Evolutionary conservation across 2,888 invertebrate species (phyloP).

Genomic region (Biston stratarius): DNA sequence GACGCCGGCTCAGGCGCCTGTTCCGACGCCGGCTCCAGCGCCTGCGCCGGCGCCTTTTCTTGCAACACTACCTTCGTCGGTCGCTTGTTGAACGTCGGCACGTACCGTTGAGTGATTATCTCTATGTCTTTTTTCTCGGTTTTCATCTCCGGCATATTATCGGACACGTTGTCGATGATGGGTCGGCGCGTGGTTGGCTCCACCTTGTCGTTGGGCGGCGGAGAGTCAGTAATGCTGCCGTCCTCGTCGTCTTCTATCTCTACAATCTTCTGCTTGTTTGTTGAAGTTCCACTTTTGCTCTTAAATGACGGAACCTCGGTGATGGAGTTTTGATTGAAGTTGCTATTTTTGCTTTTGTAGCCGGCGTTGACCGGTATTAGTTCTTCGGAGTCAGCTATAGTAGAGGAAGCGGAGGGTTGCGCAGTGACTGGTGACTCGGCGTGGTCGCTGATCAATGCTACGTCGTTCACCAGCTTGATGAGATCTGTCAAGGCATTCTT

Average conservation of each 20-base stretch:
- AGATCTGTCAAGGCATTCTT: conserved; percentile 73
- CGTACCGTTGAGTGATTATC: conserved; percentile 76
- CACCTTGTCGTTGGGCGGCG: conserved; percentile 71
- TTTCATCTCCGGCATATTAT: conserved; percentile 59
- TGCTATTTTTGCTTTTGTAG: conserved; percentile 80
- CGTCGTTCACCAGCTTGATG: conserved; percentile 78
- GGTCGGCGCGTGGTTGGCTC: conserved; percentile 77
- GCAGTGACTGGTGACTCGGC: conserved; percentile 56
- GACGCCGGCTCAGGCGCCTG: conserved; percentile 50
- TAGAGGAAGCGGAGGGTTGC: conserved; percentile 54
- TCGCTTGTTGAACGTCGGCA: conserved; percentile 71
- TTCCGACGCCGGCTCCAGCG: conserved; percentile 62
- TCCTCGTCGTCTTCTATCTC: conserved; percentile 78
- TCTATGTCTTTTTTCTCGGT: conserved; percentile 74
- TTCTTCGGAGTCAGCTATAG: conserved; percentile 76
- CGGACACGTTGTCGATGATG: conserved; percentile 78
- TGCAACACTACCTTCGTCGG: conserved; percentile 78
- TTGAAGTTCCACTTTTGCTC: conserved; percentile 58
- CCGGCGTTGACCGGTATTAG: conserved; percentile 77
- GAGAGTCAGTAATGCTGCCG: conserved; percentile 71
- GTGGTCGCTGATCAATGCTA: conserved; percentile 78
- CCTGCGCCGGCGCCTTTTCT: conserved; percentile 49
- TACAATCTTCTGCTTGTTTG: conserved; percentile 66
- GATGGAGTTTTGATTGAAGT: conserved; percentile 77
- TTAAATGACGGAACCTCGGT: conserved; percentile 75